Evolutionary conservation across 2,113 vertebrate species (phyloP).

Genomic region (Cryptotis parvus): DNA sequence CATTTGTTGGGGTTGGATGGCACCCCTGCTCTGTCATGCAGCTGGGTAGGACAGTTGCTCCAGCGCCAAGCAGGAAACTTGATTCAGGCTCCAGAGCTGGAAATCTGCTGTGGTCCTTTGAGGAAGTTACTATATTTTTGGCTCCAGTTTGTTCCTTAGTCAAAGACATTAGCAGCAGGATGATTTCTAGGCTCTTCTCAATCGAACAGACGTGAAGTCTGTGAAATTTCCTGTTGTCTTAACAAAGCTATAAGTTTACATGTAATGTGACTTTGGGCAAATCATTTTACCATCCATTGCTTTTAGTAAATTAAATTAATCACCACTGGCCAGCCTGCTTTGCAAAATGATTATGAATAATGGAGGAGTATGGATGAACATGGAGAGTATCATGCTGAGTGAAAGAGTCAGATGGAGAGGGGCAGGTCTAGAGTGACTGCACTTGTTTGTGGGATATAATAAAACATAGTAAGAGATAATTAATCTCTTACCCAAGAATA

Average conservation of each 20-base stretch:
- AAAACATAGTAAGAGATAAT: too few species aligned
- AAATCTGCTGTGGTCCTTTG: neutral
- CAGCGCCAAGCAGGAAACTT: neutral
- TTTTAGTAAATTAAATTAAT: neutral
- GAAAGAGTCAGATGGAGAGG: too few species aligned
- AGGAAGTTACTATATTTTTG: conserved; percentile 37
- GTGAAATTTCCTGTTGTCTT: neutral
- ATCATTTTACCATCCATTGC: neutral
- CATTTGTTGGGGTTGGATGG: neutral
- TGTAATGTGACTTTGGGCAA: neutral
- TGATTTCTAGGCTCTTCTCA: neutral
- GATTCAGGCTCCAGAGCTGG: neutral
- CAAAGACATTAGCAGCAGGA: neutral
- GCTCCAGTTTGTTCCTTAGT: neutral
- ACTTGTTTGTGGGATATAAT: too few species aligned
- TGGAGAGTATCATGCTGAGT: too few species aligned
- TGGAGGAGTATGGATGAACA: too few species aligned
- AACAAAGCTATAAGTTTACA: neutral
- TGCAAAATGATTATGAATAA: neutral
- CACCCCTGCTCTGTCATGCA: neutral
- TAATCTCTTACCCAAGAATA: too few species aligned
- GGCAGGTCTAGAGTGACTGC: too few species aligned
- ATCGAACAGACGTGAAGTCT: neutral
- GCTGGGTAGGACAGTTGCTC: neutral
- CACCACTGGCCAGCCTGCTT: neutral